A percentile compares a stretch with the other conserved stretches of the same genome.
Evolutionary conservation across 2,113 vertebrate genomes (phyloP).

Genomic region (Gobio gobio): DNA sequence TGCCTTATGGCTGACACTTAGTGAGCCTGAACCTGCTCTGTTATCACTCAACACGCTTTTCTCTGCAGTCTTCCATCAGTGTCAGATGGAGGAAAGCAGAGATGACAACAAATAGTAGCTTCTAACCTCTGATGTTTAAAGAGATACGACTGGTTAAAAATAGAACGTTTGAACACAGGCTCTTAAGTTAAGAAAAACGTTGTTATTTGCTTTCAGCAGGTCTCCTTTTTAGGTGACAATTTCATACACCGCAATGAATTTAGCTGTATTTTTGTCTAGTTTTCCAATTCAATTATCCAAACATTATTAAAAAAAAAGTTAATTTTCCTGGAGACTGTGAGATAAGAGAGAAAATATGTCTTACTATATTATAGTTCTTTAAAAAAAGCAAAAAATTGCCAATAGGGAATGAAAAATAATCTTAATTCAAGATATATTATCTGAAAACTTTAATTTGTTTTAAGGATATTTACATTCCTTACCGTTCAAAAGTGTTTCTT

Average conservation of each 20-base stretch:
- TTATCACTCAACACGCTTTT: slow-evolving; percentile 21
- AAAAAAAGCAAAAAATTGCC: not conserved
- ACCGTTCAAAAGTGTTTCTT: not conserved
- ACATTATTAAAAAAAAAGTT: not conserved
- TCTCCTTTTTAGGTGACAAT: slow-evolving; percentile 2
- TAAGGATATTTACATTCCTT: not conserved
- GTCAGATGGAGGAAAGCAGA: slow-evolving; percentile 22
- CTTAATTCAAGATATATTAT: not conserved
- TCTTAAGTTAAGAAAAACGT: slow-evolving; percentile 1
- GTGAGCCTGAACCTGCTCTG: slow-evolving; percentile 13
- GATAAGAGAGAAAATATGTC: not conserved
- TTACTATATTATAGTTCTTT: not conserved
- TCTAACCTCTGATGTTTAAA: slow-evolving; percentile 21
- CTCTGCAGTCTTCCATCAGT: slow-evolving; percentile 29
- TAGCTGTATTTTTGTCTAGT: not conserved
- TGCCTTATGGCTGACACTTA: slow-evolving; percentile 36
- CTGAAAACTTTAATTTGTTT: not conserved
- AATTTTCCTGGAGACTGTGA: not conserved
- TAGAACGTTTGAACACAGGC: not conserved
- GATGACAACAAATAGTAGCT: slow-evolving; percentile 14
- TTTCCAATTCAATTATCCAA: not conserved
- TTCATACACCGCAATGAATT: not conserved
- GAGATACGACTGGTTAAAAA: slow-evolving; percentile 11
- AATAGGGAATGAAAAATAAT: not conserved
- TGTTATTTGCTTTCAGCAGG: slow-evolving; percentile 25